Evolutionary conservation across 2,797 vertebrate species (phyloP).

Genomic region (Myotis myotis): DNA sequence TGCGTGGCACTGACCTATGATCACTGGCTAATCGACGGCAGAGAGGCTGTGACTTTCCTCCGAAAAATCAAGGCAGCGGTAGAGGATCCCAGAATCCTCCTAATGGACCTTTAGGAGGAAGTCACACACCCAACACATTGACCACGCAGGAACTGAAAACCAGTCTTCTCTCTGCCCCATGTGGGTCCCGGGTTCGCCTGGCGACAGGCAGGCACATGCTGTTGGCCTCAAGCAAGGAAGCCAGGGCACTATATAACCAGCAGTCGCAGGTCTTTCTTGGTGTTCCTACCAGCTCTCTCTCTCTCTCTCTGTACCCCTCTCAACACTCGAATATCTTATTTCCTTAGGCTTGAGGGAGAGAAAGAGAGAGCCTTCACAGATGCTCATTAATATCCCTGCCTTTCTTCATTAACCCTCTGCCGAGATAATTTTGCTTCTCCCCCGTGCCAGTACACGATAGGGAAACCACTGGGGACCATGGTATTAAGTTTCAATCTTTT

Average conservation of each 20-base stretch:
- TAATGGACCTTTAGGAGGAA: conserved; percentile 93
- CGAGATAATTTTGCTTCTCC: conserved; percentile 74
- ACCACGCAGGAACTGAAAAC: conserved; percentile 81
- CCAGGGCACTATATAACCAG: conserved; percentile 68
- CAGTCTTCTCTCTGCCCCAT: conserved; percentile 76
- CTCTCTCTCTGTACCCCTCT: conserved; percentile 43
- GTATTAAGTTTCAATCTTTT: conserved; percentile 6
- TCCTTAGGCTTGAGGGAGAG: conserved; percentile 45
- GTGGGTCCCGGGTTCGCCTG: conserved; percentile 66
- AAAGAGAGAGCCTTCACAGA: conserved; percentile 56
- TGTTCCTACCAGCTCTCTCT: neutral
- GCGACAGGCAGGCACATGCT: conserved; percentile 62
- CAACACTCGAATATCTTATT: neutral
- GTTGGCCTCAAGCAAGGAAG: conserved; percentile 68
- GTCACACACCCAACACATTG: conserved; percentile 75
- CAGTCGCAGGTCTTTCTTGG: conserved; percentile 49
- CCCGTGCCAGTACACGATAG: conserved; percentile 55
- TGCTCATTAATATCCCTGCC: conserved; percentile 64
- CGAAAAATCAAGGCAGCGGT: conserved; percentile 98
- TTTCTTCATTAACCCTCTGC: conserved; percentile 68
- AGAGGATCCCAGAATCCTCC: conserved; percentile 96
- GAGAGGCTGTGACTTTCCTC: conserved; percentile 98
- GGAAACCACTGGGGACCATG: conserved; percentile 67
- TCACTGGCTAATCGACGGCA: conserved; percentile 97
- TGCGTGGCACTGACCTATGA: conserved; percentile 98